phyloP scores from a whole-genome alignment of 2,888 invertebrate species.

The Cephus runcator region DNA sequence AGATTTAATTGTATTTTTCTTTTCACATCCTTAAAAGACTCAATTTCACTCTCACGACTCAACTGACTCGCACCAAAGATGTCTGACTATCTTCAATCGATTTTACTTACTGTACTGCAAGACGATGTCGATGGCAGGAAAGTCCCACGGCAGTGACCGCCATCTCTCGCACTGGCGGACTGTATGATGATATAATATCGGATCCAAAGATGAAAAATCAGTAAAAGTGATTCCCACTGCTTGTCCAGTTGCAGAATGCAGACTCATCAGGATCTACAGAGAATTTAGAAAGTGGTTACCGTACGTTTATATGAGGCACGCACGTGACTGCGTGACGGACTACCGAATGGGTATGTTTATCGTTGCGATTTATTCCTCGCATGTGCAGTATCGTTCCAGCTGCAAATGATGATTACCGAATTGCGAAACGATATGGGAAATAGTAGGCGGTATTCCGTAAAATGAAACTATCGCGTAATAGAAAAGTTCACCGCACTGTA shows the following conservation, averaged over 20 bases:
- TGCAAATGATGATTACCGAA: neutral
- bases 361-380: neutral
- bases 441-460: neutral
- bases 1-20: neutral
- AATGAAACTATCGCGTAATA: neutral
- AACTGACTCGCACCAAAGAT: neutral
- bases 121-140: conserved; percentile 19
- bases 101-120: neutral
- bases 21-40: neutral
- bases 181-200: conserved; percentile 62
- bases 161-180: conserved; percentile 58
- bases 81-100: neutral
- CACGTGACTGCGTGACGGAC: neutral
- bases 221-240: conserved; percentile 53
- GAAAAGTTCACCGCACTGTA: neutral
- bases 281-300: conserved; percentile 58
- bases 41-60: neutral
- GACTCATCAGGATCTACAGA: conserved; percentile 46
- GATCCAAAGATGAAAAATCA: conserved; percentile 51
- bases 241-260: conserved; percentile 51
- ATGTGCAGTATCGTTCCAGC: neutral
- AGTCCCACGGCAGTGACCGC: conserved; percentile 58
- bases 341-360: neutral
- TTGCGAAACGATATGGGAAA: neutral
- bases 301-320: conserved; percentile 10